These are phyloP conservation scores for Buteo buteo DNA, from an alignment of 2,113 vertebrate species.

Conservation along the genomic window DNA sequence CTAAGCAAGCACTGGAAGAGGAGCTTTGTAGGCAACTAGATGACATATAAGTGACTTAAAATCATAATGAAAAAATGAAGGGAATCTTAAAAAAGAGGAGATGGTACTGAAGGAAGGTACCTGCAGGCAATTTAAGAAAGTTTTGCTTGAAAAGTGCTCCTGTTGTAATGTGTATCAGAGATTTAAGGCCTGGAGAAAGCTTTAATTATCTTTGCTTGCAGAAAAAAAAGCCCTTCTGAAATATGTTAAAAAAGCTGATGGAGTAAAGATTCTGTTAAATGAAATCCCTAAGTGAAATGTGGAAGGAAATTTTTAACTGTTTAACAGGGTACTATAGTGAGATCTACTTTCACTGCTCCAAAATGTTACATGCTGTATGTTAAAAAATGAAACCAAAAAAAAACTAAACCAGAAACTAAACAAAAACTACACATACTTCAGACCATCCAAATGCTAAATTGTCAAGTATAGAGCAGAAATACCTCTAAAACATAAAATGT, in stretches of 20 bases:
- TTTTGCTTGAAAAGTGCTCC: background rate
- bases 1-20: background rate
- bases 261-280: background rate
- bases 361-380: background rate
- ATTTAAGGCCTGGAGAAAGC: background rate
- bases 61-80: background rate
- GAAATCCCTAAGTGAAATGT: background rate
- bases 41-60: background rate
- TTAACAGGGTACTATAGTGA: background rate
- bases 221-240: background rate
- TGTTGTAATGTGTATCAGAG: background rate
- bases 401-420: background rate
- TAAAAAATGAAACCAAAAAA: background rate
- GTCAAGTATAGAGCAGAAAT: background rate
- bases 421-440: background rate
- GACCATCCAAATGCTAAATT: background rate
- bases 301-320: background rate
- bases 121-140: background rate
- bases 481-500: background rate
- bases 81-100: background rate
- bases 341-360: background rate
- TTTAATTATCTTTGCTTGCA: background rate
- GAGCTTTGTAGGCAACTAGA: background rate
- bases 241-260: background rate
- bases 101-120: background rate